Evolutionary conservation across 2,888 invertebrate genomes (phyloP).

Genomic region (Nemurella pictetii): DNA sequence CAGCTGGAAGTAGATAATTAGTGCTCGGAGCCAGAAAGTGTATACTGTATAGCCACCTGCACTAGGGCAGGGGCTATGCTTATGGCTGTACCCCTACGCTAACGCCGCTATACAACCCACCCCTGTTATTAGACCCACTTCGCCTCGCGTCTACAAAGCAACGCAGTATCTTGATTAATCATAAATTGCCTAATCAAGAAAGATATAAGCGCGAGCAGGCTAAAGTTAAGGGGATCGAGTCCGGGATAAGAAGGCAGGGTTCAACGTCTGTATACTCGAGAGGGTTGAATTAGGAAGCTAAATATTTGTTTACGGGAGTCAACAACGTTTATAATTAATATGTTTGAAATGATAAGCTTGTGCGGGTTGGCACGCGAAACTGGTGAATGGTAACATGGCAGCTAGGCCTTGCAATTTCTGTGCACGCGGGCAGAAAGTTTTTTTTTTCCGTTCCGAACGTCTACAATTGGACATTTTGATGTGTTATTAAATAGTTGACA

Average conservation of each 20-base stretch:
- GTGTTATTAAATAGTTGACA: background rate
- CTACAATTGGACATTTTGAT: background rate
- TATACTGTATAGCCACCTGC: background rate
- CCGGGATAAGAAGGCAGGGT: background rate
- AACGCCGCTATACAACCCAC: background rate
- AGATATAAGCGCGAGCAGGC: background rate
- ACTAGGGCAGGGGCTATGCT: background rate
- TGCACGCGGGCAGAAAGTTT: background rate
- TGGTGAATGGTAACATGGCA: background rate
- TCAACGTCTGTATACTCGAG: background rate
- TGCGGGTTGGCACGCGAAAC: background rate
- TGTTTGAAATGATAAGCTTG: background rate
- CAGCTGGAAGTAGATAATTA: conserved; percentile 3
- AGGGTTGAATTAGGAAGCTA: conserved; percentile 8
- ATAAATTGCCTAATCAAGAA: conserved; percentile 24
- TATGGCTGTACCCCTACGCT: background rate
- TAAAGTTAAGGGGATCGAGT: background rate
- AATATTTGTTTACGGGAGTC: conserved; percentile 24
- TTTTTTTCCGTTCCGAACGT: background rate
- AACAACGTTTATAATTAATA: background rate
- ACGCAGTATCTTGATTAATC: background rate
- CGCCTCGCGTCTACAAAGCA: background rate
- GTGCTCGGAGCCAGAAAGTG: background rate
- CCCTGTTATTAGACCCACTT: conserved; percentile 14
- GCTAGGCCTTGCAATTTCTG: background rate